Evolutionary conservation across 2,113 vertebrate species (phyloP), one percentile per base, ranked within the genome.

Genomic region (Columba janthina): DNA sequence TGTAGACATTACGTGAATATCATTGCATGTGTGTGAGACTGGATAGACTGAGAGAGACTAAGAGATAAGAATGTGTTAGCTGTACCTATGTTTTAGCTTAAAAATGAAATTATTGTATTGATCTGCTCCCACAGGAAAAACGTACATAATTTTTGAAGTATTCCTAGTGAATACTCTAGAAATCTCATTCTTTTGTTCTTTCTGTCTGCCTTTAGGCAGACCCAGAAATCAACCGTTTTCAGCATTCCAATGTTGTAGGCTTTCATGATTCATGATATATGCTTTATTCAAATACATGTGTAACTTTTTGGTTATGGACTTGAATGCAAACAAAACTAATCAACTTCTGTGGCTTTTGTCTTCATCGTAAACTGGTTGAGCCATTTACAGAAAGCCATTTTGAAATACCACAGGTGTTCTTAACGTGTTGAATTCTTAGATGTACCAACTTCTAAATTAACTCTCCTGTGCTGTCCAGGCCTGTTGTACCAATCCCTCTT

Each of bases 281-380:
- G 91, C 94, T 93, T 97, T 97, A 96, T 96, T 96, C 88, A 97
- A 95, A 91, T 78, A 64, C 65, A 44, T 24, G 24, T 36, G 17
- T 78, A 88, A 80, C 29, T 83, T 96, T 46, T 80, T 89, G 89
- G 90, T 95, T 93, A 92, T 93, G 66, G 85, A 48, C 83, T 81
- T 7, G 16, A 93, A 90, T 61, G 72, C 53, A 86, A 96, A 86
- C 67, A 91, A 74, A 96, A 74, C 85, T 74, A 71, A 95, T 96
- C 56, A 80, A 46, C 19, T 93, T 71, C 50, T 81, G 73, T 78
- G 16, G 7, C 57, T 91, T 90, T 79, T 70, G 46, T 91, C 81
- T 66, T 82, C 34, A 9, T 4, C 60, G 26, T 62, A 60, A 84
- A n/a, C 17, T 15, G 8, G 11, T 26, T 0, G 2, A 88, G 40